phyloP scores from a whole-genome alignment of 2,797 vertebrate genomes.

The Crenichthys baileyi region DNA sequence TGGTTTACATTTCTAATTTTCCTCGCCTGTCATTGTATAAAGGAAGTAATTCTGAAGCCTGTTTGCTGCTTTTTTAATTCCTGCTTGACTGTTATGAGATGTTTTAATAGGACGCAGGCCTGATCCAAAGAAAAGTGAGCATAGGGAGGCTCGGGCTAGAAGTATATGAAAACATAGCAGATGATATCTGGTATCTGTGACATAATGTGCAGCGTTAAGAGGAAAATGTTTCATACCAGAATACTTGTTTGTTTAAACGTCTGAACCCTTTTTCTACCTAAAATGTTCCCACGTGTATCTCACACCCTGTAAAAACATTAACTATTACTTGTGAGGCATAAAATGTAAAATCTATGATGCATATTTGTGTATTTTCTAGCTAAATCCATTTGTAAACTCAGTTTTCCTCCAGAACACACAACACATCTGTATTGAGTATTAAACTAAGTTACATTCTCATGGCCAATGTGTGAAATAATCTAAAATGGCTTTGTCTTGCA shows the following conservation, averaged over 20 bases:
- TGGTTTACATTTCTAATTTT: constrained; percentile 7
- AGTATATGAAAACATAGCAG: constrained; percentile 8
- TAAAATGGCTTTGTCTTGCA: not conserved
- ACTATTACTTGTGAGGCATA: constrained; percentile 2
- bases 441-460: not conserved
- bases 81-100: constrained; percentile 11
- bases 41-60: not conserved
- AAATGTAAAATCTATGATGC: not conserved
- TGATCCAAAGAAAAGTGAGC: constrained; percentile 3
- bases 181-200: constrained; percentile 17
- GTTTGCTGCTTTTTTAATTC: constrained; percentile 4
- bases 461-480: not conserved
- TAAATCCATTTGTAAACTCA: not conserved
- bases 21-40: not conserved
- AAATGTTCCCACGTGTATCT: constrained; percentile 8
- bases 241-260: constrained; percentile 24
- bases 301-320: not conserved
- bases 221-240: constrained; percentile 16
- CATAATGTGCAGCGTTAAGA: constrained; percentile 5
- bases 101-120: constrained; percentile 15
- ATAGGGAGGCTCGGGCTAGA: constrained; percentile 2
- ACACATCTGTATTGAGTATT: not conserved
- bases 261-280: not conserved
- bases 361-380: not conserved
- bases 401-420: not conserved